These are phyloP conservation scores for Leucoraja ocellata DNA, from an alignment of 2,797 vertebrate species.

Conservation along the genomic window DNA sequence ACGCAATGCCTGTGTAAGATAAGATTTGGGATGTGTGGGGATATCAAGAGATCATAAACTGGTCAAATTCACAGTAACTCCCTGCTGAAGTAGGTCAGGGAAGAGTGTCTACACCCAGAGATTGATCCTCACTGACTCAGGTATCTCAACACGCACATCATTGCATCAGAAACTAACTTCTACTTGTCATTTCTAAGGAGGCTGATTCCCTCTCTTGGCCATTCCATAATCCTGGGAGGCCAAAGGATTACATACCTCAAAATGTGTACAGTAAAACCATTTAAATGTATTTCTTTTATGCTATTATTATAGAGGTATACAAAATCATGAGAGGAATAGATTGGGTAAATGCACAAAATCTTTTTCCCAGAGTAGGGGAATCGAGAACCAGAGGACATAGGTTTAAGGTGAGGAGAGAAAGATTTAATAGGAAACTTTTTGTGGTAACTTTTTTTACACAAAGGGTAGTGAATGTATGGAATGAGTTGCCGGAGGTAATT, in stretches of 20 bases:
- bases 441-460: too few species aligned
- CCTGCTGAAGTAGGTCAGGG: background rate
- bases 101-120: background rate
- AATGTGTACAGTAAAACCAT: background rate
- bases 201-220: background rate
- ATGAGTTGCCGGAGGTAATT: too few species aligned
- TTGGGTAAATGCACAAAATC: too few species aligned
- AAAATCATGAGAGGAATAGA: too few species aligned
- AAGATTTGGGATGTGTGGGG: background rate
- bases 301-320: too few species aligned
- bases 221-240: background rate
- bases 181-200: background rate
- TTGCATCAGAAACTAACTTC: background rate
- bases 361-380: too few species aligned
- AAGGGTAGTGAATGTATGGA: too few species aligned
- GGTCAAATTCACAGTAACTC: background rate
- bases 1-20: too few species aligned
- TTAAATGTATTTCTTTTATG: too few species aligned
- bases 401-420: too few species aligned
- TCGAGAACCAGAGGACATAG: too few species aligned
- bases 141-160: background rate
- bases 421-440: too few species aligned
- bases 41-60: background rate
- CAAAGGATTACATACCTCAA: background rate
- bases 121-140: background rate